Conservation (phyloP, 2,797 vertebrate species). For the Schizothorax lantsangensis region DNA sequence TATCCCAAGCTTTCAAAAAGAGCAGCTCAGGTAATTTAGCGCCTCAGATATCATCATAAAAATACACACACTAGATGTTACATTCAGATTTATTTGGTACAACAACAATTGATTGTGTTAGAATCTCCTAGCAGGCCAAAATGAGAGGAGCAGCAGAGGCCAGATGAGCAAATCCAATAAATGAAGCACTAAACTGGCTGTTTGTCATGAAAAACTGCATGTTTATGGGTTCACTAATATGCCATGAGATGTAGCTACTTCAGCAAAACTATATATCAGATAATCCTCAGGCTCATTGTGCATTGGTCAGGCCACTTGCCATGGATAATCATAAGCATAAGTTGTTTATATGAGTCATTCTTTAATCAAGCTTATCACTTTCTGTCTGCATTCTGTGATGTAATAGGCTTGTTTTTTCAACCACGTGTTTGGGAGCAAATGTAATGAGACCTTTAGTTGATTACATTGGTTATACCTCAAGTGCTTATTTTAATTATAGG, state of each 20-base stretch:
- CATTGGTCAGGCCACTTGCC: not conserved
- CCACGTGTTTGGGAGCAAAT: not conserved
- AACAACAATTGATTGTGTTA: conserved; percentile 9
- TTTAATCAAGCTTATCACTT: conserved; percentile 30
- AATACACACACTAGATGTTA: conserved; percentile 22
- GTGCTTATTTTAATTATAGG: conserved; percentile 6
- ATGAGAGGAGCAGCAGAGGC: not conserved
- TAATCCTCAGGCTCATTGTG: not conserved
- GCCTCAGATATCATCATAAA: conserved; percentile 25
- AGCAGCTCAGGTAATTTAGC: conserved; percentile 30
- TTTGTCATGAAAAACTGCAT: conserved; percentile 17
- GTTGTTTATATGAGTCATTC: conserved; percentile 15
- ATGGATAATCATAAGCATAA: conserved; percentile 32
- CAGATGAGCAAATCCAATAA: not conserved
- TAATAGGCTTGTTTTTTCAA: not conserved
- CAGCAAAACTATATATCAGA: conserved; percentile 17
- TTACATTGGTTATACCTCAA: conserved; percentile 6
- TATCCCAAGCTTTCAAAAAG: conserved; percentile 29
- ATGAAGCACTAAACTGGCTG: not conserved
- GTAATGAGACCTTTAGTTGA: not conserved
- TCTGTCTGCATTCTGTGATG: conserved; percentile 3
- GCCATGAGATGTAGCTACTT: conserved; percentile 22
- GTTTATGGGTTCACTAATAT: not conserved
- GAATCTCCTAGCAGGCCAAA: conserved; percentile 12
- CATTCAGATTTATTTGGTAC: conserved; percentile 19